Percentiles rank a stretch among this genome's conserved stretches.
Evolutionary conservation across 1,140 invertebrate species (phyloP).

Genomic region (Sminthurides bifidus): DNA sequence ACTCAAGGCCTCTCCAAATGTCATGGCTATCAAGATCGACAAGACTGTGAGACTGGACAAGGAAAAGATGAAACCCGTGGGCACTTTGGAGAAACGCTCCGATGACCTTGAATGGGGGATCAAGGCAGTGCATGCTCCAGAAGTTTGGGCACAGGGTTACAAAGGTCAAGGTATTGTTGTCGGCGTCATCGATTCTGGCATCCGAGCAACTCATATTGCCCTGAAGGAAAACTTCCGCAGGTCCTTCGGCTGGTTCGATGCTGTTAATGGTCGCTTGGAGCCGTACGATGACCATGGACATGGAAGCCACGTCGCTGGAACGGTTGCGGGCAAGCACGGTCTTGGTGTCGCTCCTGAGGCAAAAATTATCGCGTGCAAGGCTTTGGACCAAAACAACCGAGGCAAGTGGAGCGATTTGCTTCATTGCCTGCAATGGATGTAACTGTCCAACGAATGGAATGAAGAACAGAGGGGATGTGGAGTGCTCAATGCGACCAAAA

Average conservation of each 20-base stretch:
- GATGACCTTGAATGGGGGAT: not conserved
- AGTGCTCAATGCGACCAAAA: slow-evolving; percentile 3
- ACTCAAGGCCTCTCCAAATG: not conserved
- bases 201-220: slow-evolving; percentile 2
- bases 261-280: not conserved
- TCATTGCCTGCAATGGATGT: not conserved
- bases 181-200: slow-evolving; percentile 6
- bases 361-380: too few species aligned
- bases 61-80: too few species aligned
- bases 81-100: too few species aligned
- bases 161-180: slow-evolving; percentile 3
- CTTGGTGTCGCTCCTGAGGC: too few species aligned
- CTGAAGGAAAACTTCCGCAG: not conserved
- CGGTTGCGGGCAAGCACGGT: too few species aligned
- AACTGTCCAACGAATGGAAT: too few species aligned
- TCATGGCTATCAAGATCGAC: not conserved
- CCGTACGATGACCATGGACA: slow-evolving; percentile 3
- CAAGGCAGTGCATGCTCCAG: not conserved
- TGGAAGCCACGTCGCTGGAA: slow-evolving; percentile 9
- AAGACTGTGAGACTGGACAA: too few species aligned
- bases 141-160: slow-evolving; percentile 1
- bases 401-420: too few species aligned
- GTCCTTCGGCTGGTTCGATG: slow-evolving; percentile 3
- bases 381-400: too few species aligned
- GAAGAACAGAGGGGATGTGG: too few species aligned